phyloP scores from a whole-genome alignment of 2,888 invertebrate species.

The Drosophila antonietae region DNA sequence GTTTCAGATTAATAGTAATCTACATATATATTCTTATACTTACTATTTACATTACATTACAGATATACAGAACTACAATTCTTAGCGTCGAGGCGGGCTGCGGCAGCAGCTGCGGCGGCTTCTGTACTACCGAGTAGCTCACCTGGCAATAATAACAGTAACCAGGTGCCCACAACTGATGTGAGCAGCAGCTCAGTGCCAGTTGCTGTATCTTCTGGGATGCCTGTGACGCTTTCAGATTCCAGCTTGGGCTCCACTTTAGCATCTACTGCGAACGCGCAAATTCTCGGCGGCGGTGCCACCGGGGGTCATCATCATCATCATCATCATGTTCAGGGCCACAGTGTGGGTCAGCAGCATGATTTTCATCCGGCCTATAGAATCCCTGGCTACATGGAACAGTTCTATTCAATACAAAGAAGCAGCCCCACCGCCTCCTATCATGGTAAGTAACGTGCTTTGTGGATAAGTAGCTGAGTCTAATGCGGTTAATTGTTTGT shows the following conservation, averaged over 20 bases:
- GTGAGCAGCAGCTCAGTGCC: slow-evolving; percentile 55
- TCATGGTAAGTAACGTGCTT: slow-evolving; percentile 86
- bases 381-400: slow-evolving; percentile 91
- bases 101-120: slow-evolving; percentile 85
- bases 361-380: slow-evolving; percentile 89
- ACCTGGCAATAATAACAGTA: slow-evolving; percentile 45
- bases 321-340: slow-evolving; percentile 63
- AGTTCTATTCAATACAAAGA: slow-evolving; percentile 90
- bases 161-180: slow-evolving; percentile 55
- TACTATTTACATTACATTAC: slow-evolving; percentile 5
- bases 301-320: slow-evolving; percentile 47
- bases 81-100: slow-evolving; percentile 84
- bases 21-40: neutral
- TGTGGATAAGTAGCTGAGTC: neutral
- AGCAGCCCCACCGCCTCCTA: slow-evolving; percentile 88
- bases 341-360: slow-evolving; percentile 79
- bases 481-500: neutral
- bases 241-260: slow-evolving; percentile 28
- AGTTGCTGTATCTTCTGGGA: slow-evolving; percentile 13
- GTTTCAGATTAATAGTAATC: too few species aligned
- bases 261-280: neutral
- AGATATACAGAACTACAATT: slow-evolving; percentile 85
- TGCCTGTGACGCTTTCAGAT: slow-evolving; percentile 34
- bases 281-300: neutral
- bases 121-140: slow-evolving; percentile 80